Percentiles rank a stretch among this genome's conserved stretches.
phyloP scores from a whole-genome alignment of 2,113 vertebrate species.

The Leucopsar rothschildi region DNA sequence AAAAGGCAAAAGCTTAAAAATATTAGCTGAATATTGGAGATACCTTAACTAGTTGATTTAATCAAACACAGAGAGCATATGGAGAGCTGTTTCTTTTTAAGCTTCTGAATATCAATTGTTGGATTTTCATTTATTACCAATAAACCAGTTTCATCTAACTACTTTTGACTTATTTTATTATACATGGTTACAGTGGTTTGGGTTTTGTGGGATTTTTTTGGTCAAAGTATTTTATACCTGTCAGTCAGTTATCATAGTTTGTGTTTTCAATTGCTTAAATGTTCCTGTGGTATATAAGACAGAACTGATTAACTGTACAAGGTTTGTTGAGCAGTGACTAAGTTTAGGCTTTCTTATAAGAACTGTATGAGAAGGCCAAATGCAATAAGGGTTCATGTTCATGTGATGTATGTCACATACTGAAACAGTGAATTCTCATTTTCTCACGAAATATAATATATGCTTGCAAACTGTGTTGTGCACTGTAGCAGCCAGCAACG shows the following conservation, averaged over 20 bases:
- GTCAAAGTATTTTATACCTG: slow-evolving; percentile 35
- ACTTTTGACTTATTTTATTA: slow-evolving; percentile 34
- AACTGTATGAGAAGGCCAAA: neutral
- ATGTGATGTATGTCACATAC: neutral
- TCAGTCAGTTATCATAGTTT: slow-evolving; percentile 32
- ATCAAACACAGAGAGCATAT: neutral
- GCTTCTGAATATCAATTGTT: neutral
- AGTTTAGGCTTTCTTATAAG: neutral
- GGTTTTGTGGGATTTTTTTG: neutral
- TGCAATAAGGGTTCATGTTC: neutral
- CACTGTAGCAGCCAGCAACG: neutral
- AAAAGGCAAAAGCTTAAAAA: slow-evolving; percentile 71
- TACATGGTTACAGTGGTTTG: slow-evolving; percentile 30
- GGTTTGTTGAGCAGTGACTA: neutral
- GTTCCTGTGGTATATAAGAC: neutral
- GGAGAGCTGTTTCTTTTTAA: slow-evolving; percentile 45
- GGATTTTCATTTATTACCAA: slow-evolving; percentile 2
- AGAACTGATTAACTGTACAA: slow-evolving; percentile 3
- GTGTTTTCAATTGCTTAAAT: slow-evolving; percentile 27
- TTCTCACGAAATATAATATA: neutral
- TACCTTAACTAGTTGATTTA: neutral
- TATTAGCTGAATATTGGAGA: slow-evolving; percentile 26
- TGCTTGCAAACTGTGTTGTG: neutral
- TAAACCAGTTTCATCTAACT: slow-evolving; percentile 10
- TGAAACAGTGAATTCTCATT: neutral